phyloP scores from a whole-genome alignment of 2,797 vertebrate genomes.

The Hybognathus amarus region DNA sequence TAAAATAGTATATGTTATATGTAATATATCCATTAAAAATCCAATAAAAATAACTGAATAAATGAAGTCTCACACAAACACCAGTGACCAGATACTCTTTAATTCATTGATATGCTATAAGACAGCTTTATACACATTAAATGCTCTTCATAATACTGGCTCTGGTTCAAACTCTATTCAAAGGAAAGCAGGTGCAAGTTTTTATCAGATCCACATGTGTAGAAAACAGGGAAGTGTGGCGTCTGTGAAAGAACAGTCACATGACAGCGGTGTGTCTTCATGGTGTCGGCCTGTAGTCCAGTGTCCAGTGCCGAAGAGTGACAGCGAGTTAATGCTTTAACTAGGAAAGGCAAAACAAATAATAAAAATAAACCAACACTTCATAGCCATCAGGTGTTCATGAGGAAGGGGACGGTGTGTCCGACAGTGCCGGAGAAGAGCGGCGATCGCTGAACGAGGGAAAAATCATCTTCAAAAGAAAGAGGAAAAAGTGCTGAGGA shows the following conservation, averaged over 20 bases:
- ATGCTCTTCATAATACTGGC: constrained; percentile 37
- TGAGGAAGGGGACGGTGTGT: no score
- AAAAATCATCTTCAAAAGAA: constrained; percentile 40
- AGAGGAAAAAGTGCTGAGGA: constrained; percentile 81
- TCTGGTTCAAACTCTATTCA: constrained; percentile 23
- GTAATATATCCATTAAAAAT: no score
- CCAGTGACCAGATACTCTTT: constrained; percentile 38
- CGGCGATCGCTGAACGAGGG: constrained; percentile 55
- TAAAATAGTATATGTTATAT: no score
- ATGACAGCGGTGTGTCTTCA: not conserved
- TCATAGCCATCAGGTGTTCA: not conserved
- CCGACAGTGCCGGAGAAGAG: constrained; percentile 7
- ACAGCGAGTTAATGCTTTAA: constrained; percentile 50
- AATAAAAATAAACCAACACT: constrained; percentile 11
- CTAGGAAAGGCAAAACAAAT: constrained; percentile 20
- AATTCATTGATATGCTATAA: constrained; percentile 43
- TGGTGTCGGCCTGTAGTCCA: no score
- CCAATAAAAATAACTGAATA: not conserved
- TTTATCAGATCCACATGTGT: not conserved
- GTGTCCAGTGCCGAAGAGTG: not conserved
- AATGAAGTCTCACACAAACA: not conserved
- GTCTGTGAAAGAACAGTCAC: not conserved
- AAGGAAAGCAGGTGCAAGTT: not conserved
- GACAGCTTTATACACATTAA: constrained; percentile 32
- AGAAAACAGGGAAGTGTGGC: not conserved